These are phyloP conservation scores for Machimus atricapillus DNA, from an alignment of 2,888 invertebrate genomes.

Conservation along the genomic window DNA sequence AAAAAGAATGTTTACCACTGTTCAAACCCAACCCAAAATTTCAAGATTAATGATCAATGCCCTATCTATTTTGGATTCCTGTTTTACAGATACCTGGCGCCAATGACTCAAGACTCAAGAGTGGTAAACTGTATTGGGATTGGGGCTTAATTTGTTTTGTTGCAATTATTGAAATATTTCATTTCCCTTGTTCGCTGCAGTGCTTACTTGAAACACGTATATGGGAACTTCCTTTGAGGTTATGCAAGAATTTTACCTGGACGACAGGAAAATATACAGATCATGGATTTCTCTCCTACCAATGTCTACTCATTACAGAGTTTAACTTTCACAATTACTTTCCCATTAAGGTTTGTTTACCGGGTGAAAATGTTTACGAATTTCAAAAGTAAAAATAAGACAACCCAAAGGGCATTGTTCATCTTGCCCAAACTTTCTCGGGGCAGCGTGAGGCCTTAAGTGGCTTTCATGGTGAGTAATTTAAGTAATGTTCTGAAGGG, in stretches of 20 bases:
- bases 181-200: not conserved
- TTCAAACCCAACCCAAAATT: not conserved
- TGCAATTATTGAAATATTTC: not conserved
- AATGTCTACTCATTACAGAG: not conserved
- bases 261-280: not conserved
- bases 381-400: not conserved
- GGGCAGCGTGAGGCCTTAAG: not conserved
- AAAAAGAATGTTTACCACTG: not conserved
- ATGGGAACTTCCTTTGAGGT: not conserved
- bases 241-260: not conserved
- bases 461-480: not conserved
- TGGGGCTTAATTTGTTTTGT: not conserved
- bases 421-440: not conserved
- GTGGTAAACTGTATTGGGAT: not conserved
- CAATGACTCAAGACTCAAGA: not conserved
- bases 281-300: not conserved
- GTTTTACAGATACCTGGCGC: not conserved
- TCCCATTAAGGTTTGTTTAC: not conserved
- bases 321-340: not conserved
- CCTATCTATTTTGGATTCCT: not conserved
- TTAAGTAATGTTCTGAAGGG: not conserved
- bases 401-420: not conserved
- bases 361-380: not conserved
- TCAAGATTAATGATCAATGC: not conserved
- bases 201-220: not conserved